phyloP scores from a whole-genome alignment of 2,113 vertebrate genomes.

The Daboia siamensis region DNA sequence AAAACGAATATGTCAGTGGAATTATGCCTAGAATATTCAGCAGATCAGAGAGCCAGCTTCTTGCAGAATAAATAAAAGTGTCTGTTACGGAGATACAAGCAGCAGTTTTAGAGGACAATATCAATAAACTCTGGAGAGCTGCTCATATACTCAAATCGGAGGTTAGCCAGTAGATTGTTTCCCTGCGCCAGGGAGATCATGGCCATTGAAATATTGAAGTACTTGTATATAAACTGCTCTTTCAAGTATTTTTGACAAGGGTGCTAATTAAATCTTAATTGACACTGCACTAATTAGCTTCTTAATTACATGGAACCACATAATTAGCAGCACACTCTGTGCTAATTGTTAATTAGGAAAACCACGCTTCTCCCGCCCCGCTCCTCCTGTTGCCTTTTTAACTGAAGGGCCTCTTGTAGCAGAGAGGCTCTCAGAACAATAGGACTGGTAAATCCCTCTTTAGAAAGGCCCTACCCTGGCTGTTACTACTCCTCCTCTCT shows the following conservation, averaged over 20 bases:
- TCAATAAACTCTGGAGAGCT: slow-evolving; percentile 4
- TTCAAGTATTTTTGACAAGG: slow-evolving; percentile 71
- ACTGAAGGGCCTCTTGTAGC: slow-evolving; percentile 46
- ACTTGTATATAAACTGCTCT: slow-evolving; percentile 59
- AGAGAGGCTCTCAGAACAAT: slow-evolving; percentile 31
- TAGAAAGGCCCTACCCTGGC: neutral
- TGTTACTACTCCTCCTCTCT: neutral
- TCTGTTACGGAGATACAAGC: neutral
- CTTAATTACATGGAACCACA: slow-evolving; percentile 80
- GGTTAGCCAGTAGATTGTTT: slow-evolving; percentile 40
- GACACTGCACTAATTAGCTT: slow-evolving; percentile 78
- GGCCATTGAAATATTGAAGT: slow-evolving; percentile 57
- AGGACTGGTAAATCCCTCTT: neutral
- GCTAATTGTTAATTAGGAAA: slow-evolving; percentile 75
- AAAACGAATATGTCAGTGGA: neutral
- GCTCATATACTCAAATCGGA: slow-evolving; percentile 13
- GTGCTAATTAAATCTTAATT: slow-evolving; percentile 80
- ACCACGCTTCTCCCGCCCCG: slow-evolving; percentile 51
- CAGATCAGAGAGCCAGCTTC: neutral
- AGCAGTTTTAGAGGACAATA: neutral
- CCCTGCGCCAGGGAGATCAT: slow-evolving; percentile 31
- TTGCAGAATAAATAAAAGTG: neutral
- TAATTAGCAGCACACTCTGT: slow-evolving; percentile 73
- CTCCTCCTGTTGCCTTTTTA: slow-evolving; percentile 49
- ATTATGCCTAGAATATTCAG: neutral